Evolutionary conservation across 1,140 invertebrate species (phyloP), one percentile per base, ranked within the genome.

Genomic region (Centruroides sculpturatus): DNA sequence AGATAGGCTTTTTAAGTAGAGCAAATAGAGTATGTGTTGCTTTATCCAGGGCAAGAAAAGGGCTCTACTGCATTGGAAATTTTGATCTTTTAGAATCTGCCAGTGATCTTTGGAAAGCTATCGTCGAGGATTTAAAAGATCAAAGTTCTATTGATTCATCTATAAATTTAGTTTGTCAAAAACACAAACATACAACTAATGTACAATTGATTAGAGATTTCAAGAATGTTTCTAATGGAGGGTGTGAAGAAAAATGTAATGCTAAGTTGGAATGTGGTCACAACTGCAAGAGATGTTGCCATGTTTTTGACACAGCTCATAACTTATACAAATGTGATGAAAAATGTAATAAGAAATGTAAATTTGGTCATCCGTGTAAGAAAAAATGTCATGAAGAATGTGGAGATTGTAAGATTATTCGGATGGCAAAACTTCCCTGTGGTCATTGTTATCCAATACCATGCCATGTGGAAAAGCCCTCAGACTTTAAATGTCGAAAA

Each of bases 11-110:
- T 74, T 71, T 92, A 5, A 79, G 77, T 23, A 81, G 76, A 52
- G 76, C 82, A 58, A 92, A 92, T 74, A 75, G 89, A 59, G 79
- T 92, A 47, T 89, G 85, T 74, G 89, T 92, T 3, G 87, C 87
- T 7, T 73, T 92, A 8, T 90, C 88, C 0, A 73, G 89, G 64
- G 89, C 89, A 0, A 83, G 81, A 69, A 79, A 82, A 73, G 89
- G 84, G 66, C 67, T 83, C 49, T 84, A 76, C 68, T 74, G 81
- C 12, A 76, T 83, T 64, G 82, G 86, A 35, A 87, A 89, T 71
- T 81, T 87, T 66, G 69, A 78, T 4, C 76, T 79, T 35, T 67
- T 88, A 9, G 71, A 61, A 23, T 23, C 36, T 9, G 11, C 3
- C 3, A 13, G 35, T 49, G 35, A 48, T 56, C 12, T 58, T 5